phyloP scores from a whole-genome alignment of 1,140 invertebrate genomes.

The Melanaphis sacchari region DNA sequence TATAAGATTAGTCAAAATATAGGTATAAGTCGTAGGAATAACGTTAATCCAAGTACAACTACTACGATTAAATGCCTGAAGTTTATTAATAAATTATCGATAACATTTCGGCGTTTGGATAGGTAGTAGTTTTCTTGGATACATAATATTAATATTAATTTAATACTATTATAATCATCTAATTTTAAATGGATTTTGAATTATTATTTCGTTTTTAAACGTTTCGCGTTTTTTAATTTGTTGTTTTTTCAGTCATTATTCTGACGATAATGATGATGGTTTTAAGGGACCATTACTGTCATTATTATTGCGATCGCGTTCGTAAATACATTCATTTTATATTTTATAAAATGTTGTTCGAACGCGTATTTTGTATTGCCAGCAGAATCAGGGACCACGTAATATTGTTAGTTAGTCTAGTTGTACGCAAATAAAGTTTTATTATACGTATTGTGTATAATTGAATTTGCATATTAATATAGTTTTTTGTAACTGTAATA shows the following conservation, averaged over 20 bases:
- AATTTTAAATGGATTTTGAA: conserved; percentile 51
- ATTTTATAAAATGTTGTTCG: neutral
- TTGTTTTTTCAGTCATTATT: conserved; percentile 54
- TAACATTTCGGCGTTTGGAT: neutral
- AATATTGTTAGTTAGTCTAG: conserved; percentile 51
- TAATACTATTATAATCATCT: conserved; percentile 27
- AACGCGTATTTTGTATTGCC: conserved; percentile 43
- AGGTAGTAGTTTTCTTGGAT: neutral
- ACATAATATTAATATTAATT: neutral
- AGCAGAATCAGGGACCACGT: conserved; percentile 54
- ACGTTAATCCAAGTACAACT: neutral
- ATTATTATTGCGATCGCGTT: conserved; percentile 54
- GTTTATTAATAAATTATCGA: neutral
- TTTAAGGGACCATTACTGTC: conserved; percentile 56
- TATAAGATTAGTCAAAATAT: neutral
- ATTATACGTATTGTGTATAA: neutral
- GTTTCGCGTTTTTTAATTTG: conserved; percentile 38
- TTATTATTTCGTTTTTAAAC: conserved; percentile 47
- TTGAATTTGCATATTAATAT: conserved; percentile 26
- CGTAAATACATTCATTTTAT: conserved; percentile 27
- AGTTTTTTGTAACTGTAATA: conserved; percentile 38
- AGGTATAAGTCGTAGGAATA: neutral
- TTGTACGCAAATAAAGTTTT: conserved; percentile 11
- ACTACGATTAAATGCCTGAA: neutral
- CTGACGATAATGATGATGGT: conserved; percentile 56